These are phyloP conservation scores for Drosophila melanosoma DNA, from an alignment of 2,888 invertebrate species.

Conservation along the genomic window DNA sequence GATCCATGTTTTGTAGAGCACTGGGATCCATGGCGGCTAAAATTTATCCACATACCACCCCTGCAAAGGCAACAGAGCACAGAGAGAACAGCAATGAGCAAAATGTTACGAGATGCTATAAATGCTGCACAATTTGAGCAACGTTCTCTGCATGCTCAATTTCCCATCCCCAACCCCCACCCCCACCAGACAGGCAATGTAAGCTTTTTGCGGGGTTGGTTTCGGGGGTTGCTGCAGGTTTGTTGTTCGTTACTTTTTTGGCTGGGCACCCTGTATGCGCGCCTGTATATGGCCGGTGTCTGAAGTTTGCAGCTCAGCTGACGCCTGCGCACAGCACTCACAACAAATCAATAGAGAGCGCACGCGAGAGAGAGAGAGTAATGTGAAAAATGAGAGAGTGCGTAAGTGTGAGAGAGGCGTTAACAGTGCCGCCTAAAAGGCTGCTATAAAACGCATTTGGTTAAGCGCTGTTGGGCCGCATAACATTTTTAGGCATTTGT, in stretches of 20 bases:
- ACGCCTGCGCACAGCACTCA: constrained; percentile 58
- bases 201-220: constrained; percentile 16
- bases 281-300: constrained; percentile 43
- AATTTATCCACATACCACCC: constrained; percentile 85
- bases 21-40: constrained; percentile 95
- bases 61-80: constrained; percentile 76
- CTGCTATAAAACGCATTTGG: constrained; percentile 57
- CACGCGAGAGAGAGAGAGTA: not conserved
- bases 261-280: constrained; percentile 45
- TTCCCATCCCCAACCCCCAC: not conserved
- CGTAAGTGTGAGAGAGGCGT: not conserved
- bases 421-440: constrained; percentile 70
- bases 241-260: not conserved
- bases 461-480: constrained; percentile 38
- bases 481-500: constrained; percentile 53
- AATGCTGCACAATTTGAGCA: constrained; percentile 45
- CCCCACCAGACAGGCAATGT: not conserved
- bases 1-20: constrained; percentile 98
- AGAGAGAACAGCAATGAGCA: constrained; percentile 27
- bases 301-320: constrained; percentile 36
- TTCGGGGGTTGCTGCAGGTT: constrained; percentile 24
- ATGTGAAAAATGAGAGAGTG: not conserved
- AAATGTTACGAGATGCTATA: constrained; percentile 55
- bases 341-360: constrained; percentile 71
- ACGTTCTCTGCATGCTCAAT: constrained; percentile 8